Conservation (phyloP, 2,113 vertebrate genomes). For the Zosterops lateralis region DNA sequence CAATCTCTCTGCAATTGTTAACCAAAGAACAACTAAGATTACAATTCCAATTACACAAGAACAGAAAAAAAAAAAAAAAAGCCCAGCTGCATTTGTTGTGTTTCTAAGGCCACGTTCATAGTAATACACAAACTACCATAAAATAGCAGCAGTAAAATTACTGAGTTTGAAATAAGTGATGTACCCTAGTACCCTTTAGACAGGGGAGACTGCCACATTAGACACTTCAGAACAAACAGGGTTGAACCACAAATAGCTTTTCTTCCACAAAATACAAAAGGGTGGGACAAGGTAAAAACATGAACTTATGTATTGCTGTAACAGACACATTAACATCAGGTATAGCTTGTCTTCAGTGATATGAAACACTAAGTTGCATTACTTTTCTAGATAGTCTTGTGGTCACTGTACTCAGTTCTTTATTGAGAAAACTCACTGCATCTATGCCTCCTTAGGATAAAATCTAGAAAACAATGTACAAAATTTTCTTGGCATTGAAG, state of each 20-base stretch:
- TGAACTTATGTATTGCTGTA: neutral
- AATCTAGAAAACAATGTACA: neutral
- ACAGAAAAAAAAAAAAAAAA: neutral
- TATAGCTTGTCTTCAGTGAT: neutral
- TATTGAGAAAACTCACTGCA: neutral
- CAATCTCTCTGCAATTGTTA: constrained; percentile 85
- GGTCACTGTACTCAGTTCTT: neutral
- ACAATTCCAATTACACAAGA: neutral
- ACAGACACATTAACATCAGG: neutral
- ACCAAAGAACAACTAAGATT: constrained; percentile 23
- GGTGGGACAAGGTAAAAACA: neutral
- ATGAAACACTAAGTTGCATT: neutral
- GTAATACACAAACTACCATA: neutral
- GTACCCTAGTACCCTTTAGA: neutral
- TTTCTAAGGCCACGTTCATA: neutral
- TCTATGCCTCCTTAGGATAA: neutral
- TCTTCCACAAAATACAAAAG: neutral
- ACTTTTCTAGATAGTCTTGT: neutral
- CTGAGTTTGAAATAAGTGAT: neutral
- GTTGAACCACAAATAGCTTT: neutral
- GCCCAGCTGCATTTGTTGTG: neutral
- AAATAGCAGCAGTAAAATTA: neutral
- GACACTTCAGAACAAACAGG: neutral
- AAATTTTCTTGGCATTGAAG: neutral
- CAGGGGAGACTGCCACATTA: neutral